Evolutionary conservation across 2,113 vertebrate species (phyloP).

Genomic region (Isichthys henryi): DNA sequence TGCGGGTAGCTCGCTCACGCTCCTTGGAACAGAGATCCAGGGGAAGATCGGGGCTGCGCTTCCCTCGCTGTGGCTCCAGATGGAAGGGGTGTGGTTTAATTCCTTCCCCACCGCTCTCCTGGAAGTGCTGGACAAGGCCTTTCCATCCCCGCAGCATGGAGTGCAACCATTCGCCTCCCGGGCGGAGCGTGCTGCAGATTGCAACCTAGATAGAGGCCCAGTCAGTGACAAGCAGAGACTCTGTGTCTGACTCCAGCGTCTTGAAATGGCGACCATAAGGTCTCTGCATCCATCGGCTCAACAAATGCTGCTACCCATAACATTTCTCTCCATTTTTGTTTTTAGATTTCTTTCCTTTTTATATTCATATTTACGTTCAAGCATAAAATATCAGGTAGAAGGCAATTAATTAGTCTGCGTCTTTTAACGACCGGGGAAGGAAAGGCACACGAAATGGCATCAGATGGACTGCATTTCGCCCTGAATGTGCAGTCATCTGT

Average conservation of each 20-base stretch:
- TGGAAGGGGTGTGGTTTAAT: constrained; percentile 36
- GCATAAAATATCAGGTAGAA: neutral
- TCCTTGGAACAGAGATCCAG: neutral
- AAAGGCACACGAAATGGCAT: neutral
- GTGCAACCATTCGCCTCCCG: constrained; percentile 17
- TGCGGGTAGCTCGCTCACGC: neutral
- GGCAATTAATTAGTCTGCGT: neutral
- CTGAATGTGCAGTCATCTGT: neutral
- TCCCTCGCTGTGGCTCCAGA: constrained; percentile 27
- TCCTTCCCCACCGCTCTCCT: constrained; percentile 30
- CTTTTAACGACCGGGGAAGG: neutral
- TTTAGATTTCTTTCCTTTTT: neutral
- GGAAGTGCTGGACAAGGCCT: constrained; percentile 27
- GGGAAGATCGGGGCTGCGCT: neutral
- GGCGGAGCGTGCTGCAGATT: constrained; percentile 24
- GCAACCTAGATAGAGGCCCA: constrained; percentile 33
- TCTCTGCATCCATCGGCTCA: neutral
- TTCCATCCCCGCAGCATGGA: constrained; percentile 20
- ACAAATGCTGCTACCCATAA: neutral
- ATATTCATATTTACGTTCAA: neutral
- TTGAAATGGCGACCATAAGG: neutral
- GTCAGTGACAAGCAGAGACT: neutral
- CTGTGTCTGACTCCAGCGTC: constrained; percentile 14
- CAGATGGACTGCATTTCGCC: neutral
- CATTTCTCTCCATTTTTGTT: neutral